Evolutionary conservation across 2,888 invertebrate species (phyloP).

Genomic region (Rotaria magnacalcarata): DNA sequence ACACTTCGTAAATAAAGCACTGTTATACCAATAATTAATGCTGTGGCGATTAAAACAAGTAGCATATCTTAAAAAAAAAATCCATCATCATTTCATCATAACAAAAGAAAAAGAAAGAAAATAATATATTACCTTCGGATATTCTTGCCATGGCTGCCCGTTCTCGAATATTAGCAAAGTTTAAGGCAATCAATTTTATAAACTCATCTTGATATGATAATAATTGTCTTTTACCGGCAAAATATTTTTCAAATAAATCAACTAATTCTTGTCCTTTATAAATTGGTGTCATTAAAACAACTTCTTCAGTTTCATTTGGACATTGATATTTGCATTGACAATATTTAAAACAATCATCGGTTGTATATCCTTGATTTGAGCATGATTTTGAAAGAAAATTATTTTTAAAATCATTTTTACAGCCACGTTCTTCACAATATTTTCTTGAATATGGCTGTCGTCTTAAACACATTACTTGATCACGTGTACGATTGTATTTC

Average conservation of each 20-base stretch:
- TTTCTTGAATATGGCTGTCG: not conserved
- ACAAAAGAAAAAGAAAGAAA: not conserved
- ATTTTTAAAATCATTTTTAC: not conserved
- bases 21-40: slow-evolving; percentile 46
- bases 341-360: not conserved
- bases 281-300: not conserved
- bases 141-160: slow-evolving; percentile 42
- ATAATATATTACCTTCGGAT: not conserved
- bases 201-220: not conserved
- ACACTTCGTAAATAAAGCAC: slow-evolving; percentile 46
- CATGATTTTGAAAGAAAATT: not conserved
- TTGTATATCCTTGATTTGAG: not conserved
- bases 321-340: slow-evolving; percentile 31
- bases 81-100: too few relatives aligned
- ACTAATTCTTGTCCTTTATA: slow-evolving; percentile 1
- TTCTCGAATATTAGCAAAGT: slow-evolving; percentile 38
- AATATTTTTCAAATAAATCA: slow-evolving; percentile 16
- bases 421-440: slow-evolving; percentile 10
- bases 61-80: slow-evolving; percentile 47
- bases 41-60: slow-evolving; percentile 46
- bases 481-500: not conserved
- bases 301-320: not conserved
- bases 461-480: not conserved
- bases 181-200: slow-evolving; percentile 37
- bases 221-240: slow-evolving; percentile 32